Percentiles rank a stretch among this genome's conserved stretches.
Evolutionary conservation across 2,113 vertebrate genomes (phyloP).

Genomic region (Anthoscopus minutus): DNA sequence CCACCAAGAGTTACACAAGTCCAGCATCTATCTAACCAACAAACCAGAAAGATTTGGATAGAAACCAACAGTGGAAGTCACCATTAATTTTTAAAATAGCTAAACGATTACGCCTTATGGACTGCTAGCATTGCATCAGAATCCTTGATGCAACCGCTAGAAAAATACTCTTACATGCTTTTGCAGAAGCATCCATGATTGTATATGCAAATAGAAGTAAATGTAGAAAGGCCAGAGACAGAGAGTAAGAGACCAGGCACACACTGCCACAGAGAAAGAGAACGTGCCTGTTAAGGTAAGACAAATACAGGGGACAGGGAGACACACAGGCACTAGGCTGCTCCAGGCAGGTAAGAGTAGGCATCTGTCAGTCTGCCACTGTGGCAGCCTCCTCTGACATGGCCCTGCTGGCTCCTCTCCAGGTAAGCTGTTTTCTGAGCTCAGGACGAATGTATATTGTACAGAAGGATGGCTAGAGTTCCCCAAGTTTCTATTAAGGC

Average conservation of each 20-base stretch:
- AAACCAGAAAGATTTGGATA: not conserved
- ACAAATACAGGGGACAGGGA: not conserved
- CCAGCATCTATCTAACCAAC: not conserved
- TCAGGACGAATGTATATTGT: not conserved
- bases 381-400: not conserved
- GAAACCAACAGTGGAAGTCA: not conserved
- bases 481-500: conserved; percentile 40
- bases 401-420: conserved; percentile 23
- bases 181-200: not conserved
- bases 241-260: not conserved
- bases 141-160: not conserved
- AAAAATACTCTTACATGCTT: not conserved
- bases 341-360: not conserved
- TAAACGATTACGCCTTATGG: not conserved
- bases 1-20: not conserved
- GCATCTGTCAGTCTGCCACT: conserved; percentile 34
- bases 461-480: conserved; percentile 4
- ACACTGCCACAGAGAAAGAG: not conserved
- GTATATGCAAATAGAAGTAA: not conserved
- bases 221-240: not conserved
- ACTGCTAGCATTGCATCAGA: not conserved
- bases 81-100: not conserved
- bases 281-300: not conserved
- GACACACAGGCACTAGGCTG: fast-evolving
- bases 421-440: conserved; percentile 43